Percentiles rank a stretch among this genome's conserved stretches.
Conservation (phyloP, 35 echinoderm and acorn worm species). For the Hemicentrotus pulcherrimus region DNA sequence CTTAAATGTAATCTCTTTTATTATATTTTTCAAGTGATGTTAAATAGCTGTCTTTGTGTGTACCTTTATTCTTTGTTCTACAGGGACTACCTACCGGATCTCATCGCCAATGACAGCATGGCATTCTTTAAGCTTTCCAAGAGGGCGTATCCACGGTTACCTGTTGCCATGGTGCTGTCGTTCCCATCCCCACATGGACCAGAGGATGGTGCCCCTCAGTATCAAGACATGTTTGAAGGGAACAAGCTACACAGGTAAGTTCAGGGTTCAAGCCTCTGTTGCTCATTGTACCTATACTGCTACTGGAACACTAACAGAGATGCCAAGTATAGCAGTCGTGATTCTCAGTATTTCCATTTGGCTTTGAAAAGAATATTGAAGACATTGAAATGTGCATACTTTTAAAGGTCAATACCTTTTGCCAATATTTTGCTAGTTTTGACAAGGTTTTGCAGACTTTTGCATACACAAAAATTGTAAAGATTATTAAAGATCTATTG, state of each 20-base stretch:
- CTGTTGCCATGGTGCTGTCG: conserved; percentile 89
- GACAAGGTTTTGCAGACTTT: no score
- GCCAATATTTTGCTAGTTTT: no score
- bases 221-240: conserved; percentile 65
- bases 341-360: no score
- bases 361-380: no score
- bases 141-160: conserved; percentile 80
- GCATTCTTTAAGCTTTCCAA: conserved; percentile 94
- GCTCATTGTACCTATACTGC: no score
- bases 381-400: no score
- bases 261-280: not conserved
- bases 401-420: no score
- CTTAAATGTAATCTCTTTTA: not conserved
- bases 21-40: not conserved
- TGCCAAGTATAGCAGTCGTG: no score
- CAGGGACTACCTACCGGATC: conserved; percentile 95
- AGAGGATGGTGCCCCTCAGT: conserved; percentile 94
- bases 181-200: conserved; percentile 94
- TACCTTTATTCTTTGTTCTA: not conserved
- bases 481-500: no score
- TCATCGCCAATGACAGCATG: conserved; percentile 96
- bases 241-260: conserved; percentile 86
- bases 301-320: no score
- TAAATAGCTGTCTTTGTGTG: not conserved
- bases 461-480: no score